Conservation (phyloP, 2,888 invertebrate genomes). For the Cheilosia soror region DNA sequence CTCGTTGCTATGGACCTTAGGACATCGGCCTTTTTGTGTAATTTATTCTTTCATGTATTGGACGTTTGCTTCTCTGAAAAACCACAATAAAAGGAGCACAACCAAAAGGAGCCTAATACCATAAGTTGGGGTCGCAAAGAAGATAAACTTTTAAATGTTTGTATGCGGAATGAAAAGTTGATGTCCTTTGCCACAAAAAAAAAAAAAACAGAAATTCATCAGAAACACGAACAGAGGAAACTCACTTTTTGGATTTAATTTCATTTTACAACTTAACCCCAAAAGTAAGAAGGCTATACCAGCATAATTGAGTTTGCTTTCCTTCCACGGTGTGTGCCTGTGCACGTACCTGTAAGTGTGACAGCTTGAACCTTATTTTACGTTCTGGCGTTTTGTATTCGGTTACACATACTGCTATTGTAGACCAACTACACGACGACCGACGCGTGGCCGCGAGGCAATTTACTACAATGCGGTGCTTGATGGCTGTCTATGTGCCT, state of each 20-base stretch:
- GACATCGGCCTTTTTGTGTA: slow-evolving; percentile 17
- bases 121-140: background rate
- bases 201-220: slow-evolving; percentile 21
- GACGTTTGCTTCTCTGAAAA: background rate
- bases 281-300: slow-evolving; percentile 22
- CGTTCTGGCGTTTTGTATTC: background rate
- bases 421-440: background rate
- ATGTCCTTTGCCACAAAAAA: slow-evolving; percentile 34
- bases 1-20: background rate
- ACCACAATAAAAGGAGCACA: slow-evolving; percentile 9
- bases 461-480: background rate
- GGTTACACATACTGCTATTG: background rate
- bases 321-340: slow-evolving; percentile 1
- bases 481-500: slow-evolving; percentile 6
- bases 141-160: background rate
- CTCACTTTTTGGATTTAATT: slow-evolving; percentile 26
- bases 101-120: background rate
- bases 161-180: slow-evolving; percentile 3
- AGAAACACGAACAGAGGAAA: slow-evolving; percentile 12
- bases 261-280: slow-evolving; percentile 48
- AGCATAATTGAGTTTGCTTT: slow-evolving; percentile 53
- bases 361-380: background rate
- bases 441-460: background rate
- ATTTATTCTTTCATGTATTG: slow-evolving; percentile 23
- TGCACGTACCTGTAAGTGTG: background rate